Evolutionary conservation across 1,140 invertebrate species (phyloP), one percentile per base, ranked within the genome.

Genomic region (Scaptodrosophila lebanonensis): DNA sequence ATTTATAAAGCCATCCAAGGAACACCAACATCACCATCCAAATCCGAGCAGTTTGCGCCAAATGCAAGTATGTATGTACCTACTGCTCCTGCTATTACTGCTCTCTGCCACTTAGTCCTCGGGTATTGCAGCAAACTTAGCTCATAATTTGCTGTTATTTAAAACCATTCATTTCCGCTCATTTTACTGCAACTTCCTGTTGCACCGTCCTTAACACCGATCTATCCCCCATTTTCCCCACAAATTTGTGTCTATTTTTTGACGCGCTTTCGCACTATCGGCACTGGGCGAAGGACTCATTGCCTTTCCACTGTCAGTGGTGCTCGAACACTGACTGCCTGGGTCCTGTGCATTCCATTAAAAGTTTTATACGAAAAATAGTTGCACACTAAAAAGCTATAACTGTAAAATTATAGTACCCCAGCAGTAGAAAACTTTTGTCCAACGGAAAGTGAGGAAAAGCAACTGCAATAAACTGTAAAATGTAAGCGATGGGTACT

Each of bases 131-230:
- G 32, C 16, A 79, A 82, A 79, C 73, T 76, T 76, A 57, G 51
- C 75, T 79, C 76, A 79, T 79, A 79, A 79, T 79, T 79, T 79
- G 75, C 75, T 82, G 75, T 79, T 79, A 79, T 79, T 79, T 79
- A 79, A 79, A 79, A 79, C 75, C 75, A 75, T 79, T 79, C 75
- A 79, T 79, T 79, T 79, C 75, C 75, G 75, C 75, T 79, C 75
- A 79, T 82, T 79, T 82, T 79, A 75, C 75, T 75, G 62, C 52
- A 64, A 53, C 57, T 67, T 56, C 22, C 5, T 2, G 1, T 29
- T 15, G 2, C 13, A 11, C 16, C 8, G n/a, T 2, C 39, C n/a
- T 16, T 12, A 35, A 12, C 35, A 2, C 17, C 27, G 6, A 13
- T 6, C 6, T 18, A 1, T 1, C 25, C 2, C 4, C 29, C 33